Conservation (phyloP, 2,888 invertebrate species). For the Tortrix viridana region DNA sequence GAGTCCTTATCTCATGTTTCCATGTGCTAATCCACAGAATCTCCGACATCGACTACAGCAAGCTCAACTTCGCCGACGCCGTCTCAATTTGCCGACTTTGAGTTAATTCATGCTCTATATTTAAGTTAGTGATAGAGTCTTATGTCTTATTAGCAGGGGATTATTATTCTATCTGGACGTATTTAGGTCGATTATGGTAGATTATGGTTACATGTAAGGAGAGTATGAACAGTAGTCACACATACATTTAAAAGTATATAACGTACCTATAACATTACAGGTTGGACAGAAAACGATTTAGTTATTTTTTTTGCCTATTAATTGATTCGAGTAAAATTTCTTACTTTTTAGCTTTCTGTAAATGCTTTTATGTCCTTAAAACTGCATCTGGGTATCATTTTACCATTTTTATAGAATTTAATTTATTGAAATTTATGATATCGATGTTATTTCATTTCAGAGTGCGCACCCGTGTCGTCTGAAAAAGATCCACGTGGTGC, state of each 20-base stretch:
- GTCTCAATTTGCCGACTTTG: conserved; percentile 85
- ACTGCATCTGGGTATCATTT: too few species aligned
- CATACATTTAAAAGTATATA: too few species aligned
- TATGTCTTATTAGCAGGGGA: not conserved
- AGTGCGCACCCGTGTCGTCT: conserved; percentile 87
- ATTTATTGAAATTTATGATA: too few species aligned
- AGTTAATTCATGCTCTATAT: conserved; percentile 87
- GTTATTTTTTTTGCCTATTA: not conserved
- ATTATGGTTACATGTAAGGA: too few species aligned
- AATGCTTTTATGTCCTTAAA: too few species aligned
- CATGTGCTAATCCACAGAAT: conserved; percentile 85
- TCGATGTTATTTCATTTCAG: conserved; percentile 64
- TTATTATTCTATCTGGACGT: too few species aligned
- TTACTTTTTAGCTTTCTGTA: too few species aligned
- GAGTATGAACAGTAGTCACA: too few species aligned
- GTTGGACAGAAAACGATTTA: not conserved
- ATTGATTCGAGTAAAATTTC: too few species aligned
- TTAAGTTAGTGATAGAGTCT: conserved; percentile 58
- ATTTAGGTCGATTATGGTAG: too few species aligned
- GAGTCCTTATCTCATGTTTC: conserved; percentile 52
- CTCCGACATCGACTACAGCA: conserved; percentile 85
- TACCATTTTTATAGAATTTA: too few species aligned
- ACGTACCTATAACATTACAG: too few species aligned
- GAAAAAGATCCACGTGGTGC: conserved; percentile 86
- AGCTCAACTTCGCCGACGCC: conserved; percentile 86